phyloP scores from a whole-genome alignment of 2,113 vertebrate species.

The Suncus etruscus region DNA sequence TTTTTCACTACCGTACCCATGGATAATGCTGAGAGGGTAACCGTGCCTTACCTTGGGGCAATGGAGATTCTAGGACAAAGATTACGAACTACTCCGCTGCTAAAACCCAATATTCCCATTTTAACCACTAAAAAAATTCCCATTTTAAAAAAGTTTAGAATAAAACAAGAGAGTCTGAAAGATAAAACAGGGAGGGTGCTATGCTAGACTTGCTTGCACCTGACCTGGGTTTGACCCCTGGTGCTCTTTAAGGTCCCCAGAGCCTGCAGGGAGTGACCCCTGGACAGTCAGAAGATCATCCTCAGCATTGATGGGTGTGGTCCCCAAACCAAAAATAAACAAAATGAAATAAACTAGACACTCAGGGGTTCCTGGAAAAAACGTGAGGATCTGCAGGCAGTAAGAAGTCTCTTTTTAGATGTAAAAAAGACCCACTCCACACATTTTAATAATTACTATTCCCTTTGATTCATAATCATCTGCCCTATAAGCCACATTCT shows the following conservation, averaged over 20 bases:
- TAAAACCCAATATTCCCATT: not conserved
- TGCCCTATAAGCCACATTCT: not conserved
- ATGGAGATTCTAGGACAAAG: not conserved
- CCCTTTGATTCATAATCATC: not conserved
- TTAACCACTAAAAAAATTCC: not conserved
- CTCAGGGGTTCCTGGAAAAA: conserved; percentile 18
- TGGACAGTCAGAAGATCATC: no score
- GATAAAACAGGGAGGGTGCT: no score
- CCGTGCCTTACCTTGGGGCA: not conserved
- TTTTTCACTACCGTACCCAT: not conserved
- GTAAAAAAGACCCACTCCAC: not conserved
- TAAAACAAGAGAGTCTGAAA: not conserved
- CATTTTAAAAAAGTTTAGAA: not conserved
- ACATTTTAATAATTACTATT: conserved; percentile 13
- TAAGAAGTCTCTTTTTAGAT: conserved; percentile 5
- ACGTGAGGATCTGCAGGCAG: not conserved
- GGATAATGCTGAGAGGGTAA: not conserved
- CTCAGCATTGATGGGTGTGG: no score
- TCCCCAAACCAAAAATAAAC: not conserved
- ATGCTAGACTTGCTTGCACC: no score
- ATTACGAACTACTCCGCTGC: not conserved
- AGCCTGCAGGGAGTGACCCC: no score
- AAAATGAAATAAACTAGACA: not conserved
- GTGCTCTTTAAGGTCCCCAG: no score
- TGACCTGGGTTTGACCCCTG: no score